Evolutionary conservation across 2,113 vertebrate genomes (phyloP).

Genomic region (Malurus alboscapulatus): DNA sequence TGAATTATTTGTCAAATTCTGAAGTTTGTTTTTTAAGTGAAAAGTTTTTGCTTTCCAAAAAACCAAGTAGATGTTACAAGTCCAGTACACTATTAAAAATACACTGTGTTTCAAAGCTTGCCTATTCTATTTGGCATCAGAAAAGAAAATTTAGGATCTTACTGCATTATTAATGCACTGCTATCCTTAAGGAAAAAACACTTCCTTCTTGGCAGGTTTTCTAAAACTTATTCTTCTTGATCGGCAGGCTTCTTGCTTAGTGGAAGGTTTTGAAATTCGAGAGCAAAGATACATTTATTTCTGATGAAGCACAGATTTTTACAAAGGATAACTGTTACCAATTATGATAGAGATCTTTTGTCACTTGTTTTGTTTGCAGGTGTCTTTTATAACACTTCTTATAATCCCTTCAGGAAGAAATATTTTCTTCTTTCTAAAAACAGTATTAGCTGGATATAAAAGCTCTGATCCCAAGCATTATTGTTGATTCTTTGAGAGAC

Average conservation of each 20-base stretch:
- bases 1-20: background rate
- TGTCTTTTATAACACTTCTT: constrained; percentile 85
- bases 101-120: background rate
- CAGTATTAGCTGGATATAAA: constrained; percentile 88
- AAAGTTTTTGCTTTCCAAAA: background rate
- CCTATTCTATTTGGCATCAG: background rate
- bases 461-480: constrained; percentile 88
- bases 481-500: constrained; percentile 86
- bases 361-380: constrained; percentile 88
- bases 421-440: constrained; percentile 86
- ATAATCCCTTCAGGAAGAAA: constrained; percentile 96
- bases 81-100: background rate
- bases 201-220: constrained; percentile 27
- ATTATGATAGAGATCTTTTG: constrained; percentile 86
- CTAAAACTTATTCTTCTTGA: constrained; percentile 10
- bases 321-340: constrained; percentile 70
- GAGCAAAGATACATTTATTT: constrained; percentile 13
- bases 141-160: background rate
- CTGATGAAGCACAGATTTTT: constrained; percentile 51
- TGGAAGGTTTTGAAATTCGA: constrained; percentile 45
- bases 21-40: background rate
- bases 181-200: background rate
- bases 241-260: background rate
- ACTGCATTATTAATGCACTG: background rate
- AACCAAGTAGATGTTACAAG: background rate